Base-by-base conservation (phyloP, 2,113 vertebrate genomes). In the Sinocyclocheilus grahami region DNA sequence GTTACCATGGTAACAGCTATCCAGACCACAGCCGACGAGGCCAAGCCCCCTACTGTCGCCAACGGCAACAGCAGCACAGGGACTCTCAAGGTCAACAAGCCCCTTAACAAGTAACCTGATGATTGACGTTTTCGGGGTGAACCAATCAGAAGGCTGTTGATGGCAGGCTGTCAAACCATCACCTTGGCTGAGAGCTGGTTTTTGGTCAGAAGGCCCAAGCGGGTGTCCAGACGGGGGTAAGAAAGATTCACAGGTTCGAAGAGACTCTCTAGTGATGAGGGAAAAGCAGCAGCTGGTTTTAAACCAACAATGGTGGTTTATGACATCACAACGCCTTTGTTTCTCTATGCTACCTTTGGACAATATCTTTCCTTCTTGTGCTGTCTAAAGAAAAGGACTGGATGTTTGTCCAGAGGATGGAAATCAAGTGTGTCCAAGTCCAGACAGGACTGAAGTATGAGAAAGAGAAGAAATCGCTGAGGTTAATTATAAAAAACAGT, bases 171-270 rank as follows among this genome's bases (percentile, higher is more conserved):
- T 55, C 16, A 87, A 88, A 87, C 84, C 87, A 88, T 93, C 90
- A 92, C 77, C 87, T 71, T 81, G 92, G 93, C 93, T 93, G 89
- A 93, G 86, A 91, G 92, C 91, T 92, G 91, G 92, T 91, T 91
- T 86, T 86, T 42, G 71, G 80, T 89, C 65, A 89, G 91, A 91
- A 90, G 89, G 91, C 20, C 84, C 58, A 8, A 76, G 75, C 39
- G 30, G 84, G 86, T 67, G 80, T 90, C 87, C 85, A 63, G 91
- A 90, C 89, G 91, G 91, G 90, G 89, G 88, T 79, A 30, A 30
- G 92, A 82, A 90, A 89, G 88, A 86, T 92, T 87, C 86, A 87
- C 33, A 14, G 24, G 55, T 46, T 81, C 13, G 7, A 63, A 42
- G 75, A 84, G 74, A 86, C 69, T 80, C 87, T 78, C 63, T 46